Percentiles rank a stretch among this genome's conserved stretches.
Conservation (phyloP, 2,797 vertebrate species). For the Pseudochirops corinnae region DNA sequence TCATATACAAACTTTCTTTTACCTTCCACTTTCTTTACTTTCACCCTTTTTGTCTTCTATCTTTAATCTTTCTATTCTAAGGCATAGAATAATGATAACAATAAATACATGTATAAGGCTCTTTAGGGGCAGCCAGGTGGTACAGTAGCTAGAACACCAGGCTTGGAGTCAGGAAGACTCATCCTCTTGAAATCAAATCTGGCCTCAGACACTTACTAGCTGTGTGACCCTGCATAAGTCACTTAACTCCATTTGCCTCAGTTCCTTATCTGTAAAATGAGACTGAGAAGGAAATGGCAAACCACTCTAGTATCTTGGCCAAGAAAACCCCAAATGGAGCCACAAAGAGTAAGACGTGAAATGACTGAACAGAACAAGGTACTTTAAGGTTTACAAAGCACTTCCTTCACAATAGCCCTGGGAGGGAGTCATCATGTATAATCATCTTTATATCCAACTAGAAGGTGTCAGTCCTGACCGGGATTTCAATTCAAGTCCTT, state of each 20-base stretch:
- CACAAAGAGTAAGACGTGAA: neutral
- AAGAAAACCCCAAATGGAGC: neutral
- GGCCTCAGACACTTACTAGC: neutral
- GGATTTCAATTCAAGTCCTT: neutral
- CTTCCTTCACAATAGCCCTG: neutral
- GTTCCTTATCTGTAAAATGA: neutral
- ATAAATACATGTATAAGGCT: slow-evolving; percentile 3
- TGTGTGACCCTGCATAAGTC: neutral
- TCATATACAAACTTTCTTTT: neutral
- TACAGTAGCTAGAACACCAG: neutral
- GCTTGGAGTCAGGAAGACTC: neutral
- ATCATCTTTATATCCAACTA: neutral
- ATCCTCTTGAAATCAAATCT: no score
- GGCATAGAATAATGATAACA: neutral
- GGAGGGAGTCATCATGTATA: neutral
- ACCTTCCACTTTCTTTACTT: neutral
- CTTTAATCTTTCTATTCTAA: neutral
- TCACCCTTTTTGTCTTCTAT: neutral
- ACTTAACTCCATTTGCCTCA: neutral
- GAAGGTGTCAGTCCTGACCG: no score
- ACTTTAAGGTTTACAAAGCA: neutral
- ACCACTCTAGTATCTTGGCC: no score
- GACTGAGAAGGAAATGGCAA: no score
- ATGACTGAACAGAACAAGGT: neutral
- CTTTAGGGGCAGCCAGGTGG: neutral